These are phyloP conservation scores for Euwallacea fornicatus DNA, from an alignment of 1,140 invertebrate species.

Conservation along the genomic window DNA sequence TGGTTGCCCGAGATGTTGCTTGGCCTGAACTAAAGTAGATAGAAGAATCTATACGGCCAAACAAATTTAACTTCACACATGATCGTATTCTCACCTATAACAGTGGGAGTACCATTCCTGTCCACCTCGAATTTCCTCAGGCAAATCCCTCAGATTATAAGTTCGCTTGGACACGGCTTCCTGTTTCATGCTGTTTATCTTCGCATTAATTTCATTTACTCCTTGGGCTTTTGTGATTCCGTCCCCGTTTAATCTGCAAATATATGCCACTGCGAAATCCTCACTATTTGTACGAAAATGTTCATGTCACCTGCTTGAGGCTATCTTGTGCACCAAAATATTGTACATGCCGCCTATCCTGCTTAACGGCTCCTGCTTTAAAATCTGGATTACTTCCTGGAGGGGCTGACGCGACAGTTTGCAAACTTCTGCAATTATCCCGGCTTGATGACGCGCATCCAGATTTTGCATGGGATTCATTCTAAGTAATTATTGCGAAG, in stretches of 20 bases:
- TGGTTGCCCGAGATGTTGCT: background rate
- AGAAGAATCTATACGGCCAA: background rate
- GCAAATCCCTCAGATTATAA: background rate
- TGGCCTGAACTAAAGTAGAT: conserved; percentile 9
- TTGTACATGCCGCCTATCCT: conserved; percentile 49
- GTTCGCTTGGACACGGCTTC: background rate
- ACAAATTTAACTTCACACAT: conserved; percentile 1
- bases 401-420: conserved; percentile 29
- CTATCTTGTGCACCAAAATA: conserved; percentile 42
- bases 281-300: background rate
- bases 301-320: conserved; percentile 22
- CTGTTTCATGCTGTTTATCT: background rate
- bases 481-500: conserved; percentile 12
- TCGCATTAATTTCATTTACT: background rate
- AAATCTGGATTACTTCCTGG: conserved; percentile 16
- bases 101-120: background rate
- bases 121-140: background rate
- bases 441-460: conserved; percentile 34
- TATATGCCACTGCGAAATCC: background rate
- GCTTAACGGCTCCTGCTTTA: conserved; percentile 44
- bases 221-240: conserved; percentile 30
- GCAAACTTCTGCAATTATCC: conserved; percentile 37
- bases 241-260: conserved; percentile 38
- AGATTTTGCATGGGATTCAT: conserved; percentile 45
- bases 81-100: background rate